Base-by-base conservation (phyloP, 2,113 vertebrate species). In the Solenodon paradoxus region DNA sequence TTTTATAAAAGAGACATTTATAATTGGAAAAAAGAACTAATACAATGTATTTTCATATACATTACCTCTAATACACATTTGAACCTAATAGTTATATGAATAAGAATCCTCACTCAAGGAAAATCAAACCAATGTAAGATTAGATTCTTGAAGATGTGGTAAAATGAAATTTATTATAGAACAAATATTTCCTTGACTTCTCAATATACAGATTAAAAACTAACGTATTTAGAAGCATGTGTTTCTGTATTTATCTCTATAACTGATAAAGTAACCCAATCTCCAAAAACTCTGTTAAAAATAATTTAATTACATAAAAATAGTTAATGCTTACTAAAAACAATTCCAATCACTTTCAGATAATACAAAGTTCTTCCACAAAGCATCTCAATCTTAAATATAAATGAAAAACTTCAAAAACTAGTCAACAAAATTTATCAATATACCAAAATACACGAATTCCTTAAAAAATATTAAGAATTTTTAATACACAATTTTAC, bases 281-380 rank as follows among this genome's bases (percentile, higher is more conserved):
- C 53, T 28, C 51, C 24, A 69, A 86, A 81, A 74, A 88, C 35
- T 17, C 20, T 69, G 19, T 69, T 17, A 7, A 69, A 79, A 87
- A 93, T 72, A 9, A 74, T 49, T 28, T n/a, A 75, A 59, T 84
- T 64, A 81, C 59, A 88, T 90, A 72, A 95, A 35, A 93, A 86
- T 22, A 86, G 17, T 86, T 75, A 59, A 78, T 80, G 20, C 28
- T 55, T 63, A 81, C 47, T 38, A 64, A 68, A 86, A 77, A 84
- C 16, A 63, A 72, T 80, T 92, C 35, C 32, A 88, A 57, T 66
- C 59, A 47, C 77, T 32, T 51, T 75, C 32, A 91, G 42, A 82
- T 11, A 96, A 45, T 57, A 87, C n/a, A n/a, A n/a, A 30, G 35
- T 83, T 40, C 72, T 90, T 89, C 86, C 61, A 87, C 51, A 90